A percentile compares a stretch with the other conserved stretches of the same genome.
Evolutionary conservation across 2,888 invertebrate genomes (phyloP).

Genomic region (Elegia similella): DNA sequence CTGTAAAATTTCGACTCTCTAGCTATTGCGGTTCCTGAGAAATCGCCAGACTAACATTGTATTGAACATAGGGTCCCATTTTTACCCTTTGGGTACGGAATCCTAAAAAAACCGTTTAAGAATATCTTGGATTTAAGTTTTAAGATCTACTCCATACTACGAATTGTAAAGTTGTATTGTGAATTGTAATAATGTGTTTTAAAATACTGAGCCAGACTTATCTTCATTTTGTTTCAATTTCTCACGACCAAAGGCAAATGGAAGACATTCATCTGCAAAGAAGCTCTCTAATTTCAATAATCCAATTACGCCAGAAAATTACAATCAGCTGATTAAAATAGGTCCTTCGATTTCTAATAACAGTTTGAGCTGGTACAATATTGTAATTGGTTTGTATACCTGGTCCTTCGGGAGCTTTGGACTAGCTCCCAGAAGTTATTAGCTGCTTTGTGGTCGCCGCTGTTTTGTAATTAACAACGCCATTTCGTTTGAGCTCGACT

Average conservation of each 20-base stretch:
- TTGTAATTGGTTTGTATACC: conserved; percentile 11
- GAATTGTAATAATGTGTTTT: too few relatives aligned
- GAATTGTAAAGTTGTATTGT: too few relatives aligned
- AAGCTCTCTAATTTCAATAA: conserved; percentile 5
- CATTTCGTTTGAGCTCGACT: neutral
- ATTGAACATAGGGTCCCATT: too few relatives aligned
- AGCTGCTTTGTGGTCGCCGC: conserved; percentile 2
- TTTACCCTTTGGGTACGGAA: too few relatives aligned
- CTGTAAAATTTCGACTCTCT: too few relatives aligned
- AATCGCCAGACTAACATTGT: too few relatives aligned
- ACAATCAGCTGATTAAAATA: conserved; percentile 3
- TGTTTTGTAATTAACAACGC: conserved; percentile 14
- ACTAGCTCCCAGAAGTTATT: conserved; percentile 1
- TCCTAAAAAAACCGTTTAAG: too few relatives aligned
- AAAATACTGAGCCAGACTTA: neutral
- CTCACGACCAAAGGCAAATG: neutral
- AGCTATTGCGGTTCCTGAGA: too few relatives aligned
- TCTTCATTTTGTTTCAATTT: neutral
- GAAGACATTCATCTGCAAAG: neutral
- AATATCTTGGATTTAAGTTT: too few relatives aligned
- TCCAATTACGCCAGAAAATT: conserved; percentile 8
- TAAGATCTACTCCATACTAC: too few relatives aligned
- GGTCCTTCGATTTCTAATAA: conserved; percentile 6
- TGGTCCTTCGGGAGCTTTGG: conserved; percentile 2
- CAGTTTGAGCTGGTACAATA: conserved; percentile 1